Percentiles rank a stretch among this genome's conserved stretches.
Conservation (phyloP, 1,140 invertebrate genomes). For the Drosophila kurseongensis region DNA sequence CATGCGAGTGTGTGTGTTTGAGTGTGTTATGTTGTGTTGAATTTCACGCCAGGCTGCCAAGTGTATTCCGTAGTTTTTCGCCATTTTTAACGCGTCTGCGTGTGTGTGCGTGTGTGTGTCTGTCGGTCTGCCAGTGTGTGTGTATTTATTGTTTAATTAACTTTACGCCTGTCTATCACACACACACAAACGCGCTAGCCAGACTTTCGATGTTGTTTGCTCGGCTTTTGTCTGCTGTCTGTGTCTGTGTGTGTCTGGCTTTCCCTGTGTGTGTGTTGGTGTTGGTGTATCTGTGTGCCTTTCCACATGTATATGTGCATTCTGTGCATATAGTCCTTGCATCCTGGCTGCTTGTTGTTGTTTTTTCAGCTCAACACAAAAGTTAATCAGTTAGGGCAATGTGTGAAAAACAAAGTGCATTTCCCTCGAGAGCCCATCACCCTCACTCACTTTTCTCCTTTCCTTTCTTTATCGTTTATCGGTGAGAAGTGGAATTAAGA, state of each 20-base stretch:
- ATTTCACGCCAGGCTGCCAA: conserved; percentile 80
- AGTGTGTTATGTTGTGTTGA: conserved; percentile 75
- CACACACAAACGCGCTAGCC: conserved; percentile 46
- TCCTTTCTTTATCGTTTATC: conserved; percentile 10
- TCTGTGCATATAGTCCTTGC: conserved; percentile 65
- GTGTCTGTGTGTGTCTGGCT: conserved; percentile 12
- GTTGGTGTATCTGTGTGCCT: not conserved
- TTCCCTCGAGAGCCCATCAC: conserved; percentile 35
- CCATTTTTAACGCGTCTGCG: conserved; percentile 75
- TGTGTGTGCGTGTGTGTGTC: conserved; percentile 24
- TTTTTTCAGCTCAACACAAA: conserved; percentile 75
- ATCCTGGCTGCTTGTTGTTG: conserved; percentile 51
- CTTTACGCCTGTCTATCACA: conserved; percentile 82
- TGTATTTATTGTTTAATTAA: conserved; percentile 83
- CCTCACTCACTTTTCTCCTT: not conserved
- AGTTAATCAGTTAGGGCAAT: conserved; percentile 82
- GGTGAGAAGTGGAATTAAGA: not conserved
- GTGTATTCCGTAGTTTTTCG: conserved; percentile 81
- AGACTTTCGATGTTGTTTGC: conserved; percentile 47
- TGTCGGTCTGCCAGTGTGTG: conserved; percentile 29
- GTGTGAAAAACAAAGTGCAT: conserved; percentile 84
- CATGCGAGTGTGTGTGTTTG: conserved; percentile 30
- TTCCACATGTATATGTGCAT: conserved; percentile 24
- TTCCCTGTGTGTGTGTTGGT: conserved; percentile 2
- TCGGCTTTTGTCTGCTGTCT: conserved; percentile 39